Evolutionary conservation across 2,113 vertebrate genomes (phyloP).

Genomic region (Trogon melanurus): DNA sequence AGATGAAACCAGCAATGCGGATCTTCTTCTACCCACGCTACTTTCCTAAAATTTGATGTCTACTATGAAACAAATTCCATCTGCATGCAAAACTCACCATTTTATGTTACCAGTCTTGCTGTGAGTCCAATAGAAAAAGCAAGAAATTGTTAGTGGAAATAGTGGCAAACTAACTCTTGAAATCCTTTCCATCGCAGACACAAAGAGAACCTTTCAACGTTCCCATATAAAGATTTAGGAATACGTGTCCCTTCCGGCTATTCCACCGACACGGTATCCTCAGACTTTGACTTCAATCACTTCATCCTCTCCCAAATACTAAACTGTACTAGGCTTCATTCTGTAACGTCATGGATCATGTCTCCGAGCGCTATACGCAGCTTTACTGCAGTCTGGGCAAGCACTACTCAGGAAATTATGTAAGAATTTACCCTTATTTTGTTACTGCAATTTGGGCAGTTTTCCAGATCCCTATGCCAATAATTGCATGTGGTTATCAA

Average conservation of each 20-base stretch:
- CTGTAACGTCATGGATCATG: not conserved
- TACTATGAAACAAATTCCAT: not conserved
- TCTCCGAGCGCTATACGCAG: not conserved
- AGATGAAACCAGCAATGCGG: constrained; percentile 1
- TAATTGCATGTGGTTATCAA: not conserved
- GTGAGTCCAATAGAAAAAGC: not conserved
- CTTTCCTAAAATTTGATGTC: not conserved
- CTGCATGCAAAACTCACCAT: not conserved
- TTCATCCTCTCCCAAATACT: not conserved
- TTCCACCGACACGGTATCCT: not conserved
- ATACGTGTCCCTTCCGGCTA: not conserved
- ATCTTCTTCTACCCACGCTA: constrained; percentile 8
- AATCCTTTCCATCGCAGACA: not conserved
- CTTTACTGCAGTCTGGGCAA: not conserved
- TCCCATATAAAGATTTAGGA: not conserved
- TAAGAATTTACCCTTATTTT: not conserved
- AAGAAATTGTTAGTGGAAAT: not conserved
- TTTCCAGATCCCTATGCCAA: not conserved
- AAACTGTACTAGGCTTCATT: not conserved
- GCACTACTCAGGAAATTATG: not conserved
- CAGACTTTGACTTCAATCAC: not conserved
- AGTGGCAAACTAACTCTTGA: not conserved
- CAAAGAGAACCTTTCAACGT: not conserved
- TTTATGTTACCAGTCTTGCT: not conserved
- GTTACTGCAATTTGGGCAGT: not conserved